phyloP scores from a whole-genome alignment of 1,140 invertebrate species.

The Lepidostoma basale region DNA sequence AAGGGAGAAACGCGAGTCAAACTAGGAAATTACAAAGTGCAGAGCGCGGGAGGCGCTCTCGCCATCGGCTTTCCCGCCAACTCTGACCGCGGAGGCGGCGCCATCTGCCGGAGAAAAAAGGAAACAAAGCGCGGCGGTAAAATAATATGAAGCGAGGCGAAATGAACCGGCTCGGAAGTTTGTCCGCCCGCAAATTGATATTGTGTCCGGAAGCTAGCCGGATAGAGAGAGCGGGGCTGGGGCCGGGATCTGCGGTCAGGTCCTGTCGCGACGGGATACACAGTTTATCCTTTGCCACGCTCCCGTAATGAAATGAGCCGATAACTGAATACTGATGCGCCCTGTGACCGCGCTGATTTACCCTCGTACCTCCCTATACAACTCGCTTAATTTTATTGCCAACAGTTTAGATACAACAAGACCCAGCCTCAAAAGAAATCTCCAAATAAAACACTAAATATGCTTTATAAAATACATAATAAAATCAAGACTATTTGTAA shows the following conservation, averaged over 20 bases:
- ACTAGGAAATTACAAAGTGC: conserved; percentile 5
- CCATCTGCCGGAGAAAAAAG: conserved; percentile 29
- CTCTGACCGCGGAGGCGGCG: conserved; percentile 27
- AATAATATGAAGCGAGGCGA: conserved; percentile 36
- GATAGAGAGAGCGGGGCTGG: neutral
- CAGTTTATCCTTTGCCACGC: conserved; percentile 33
- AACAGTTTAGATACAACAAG: no score
- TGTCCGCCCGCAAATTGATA: conserved; percentile 44
- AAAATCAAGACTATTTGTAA: no score
- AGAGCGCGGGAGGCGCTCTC: neutral
- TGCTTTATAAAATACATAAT: no score
- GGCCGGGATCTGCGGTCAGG: neutral
- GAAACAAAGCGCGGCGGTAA: conserved; percentile 21
- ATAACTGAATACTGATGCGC: conserved; percentile 38
- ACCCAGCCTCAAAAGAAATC: no score
- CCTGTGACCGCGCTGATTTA: neutral
- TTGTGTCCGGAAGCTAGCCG: conserved; percentile 20
- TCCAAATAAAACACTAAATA: no score
- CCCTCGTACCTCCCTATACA: neutral
- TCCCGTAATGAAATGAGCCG: conserved; percentile 40
- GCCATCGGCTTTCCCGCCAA: conserved; percentile 10
- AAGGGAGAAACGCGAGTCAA: neutral
- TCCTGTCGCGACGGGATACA: conserved; percentile 20
- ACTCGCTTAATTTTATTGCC: neutral
- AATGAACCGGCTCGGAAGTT: conserved; percentile 43